phyloP scores from a whole-genome alignment of 2,113 vertebrate genomes.

The Microtus montanus region DNA sequence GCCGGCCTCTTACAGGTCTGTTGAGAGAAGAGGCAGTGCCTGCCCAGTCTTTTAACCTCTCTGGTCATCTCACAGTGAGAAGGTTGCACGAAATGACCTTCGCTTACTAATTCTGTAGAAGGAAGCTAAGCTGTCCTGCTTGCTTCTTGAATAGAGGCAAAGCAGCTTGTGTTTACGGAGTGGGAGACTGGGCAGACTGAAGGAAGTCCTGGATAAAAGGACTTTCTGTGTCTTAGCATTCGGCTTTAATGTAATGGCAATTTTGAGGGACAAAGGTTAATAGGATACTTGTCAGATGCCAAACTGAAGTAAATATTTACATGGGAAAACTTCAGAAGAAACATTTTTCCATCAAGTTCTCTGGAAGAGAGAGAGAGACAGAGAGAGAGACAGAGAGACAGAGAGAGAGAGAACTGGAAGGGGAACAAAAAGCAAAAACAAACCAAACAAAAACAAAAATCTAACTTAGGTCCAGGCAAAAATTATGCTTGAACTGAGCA shows the following conservation, averaged over 20 bases:
- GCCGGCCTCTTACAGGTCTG: not conserved
- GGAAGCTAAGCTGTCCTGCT: not conserved
- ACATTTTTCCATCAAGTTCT: constrained; percentile 46
- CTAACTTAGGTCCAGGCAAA: constrained; percentile 5
- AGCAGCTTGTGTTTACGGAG: not conserved
- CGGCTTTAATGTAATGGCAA: not conserved
- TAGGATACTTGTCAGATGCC: not conserved
- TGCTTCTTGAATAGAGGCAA: not conserved
- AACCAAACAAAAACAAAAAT: constrained; percentile 22
- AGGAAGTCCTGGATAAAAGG: constrained; percentile 23
- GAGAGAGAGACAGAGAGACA: not conserved
- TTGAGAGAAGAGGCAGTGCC: not conserved
- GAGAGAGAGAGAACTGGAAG: not conserved
- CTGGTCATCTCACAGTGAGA: not conserved
- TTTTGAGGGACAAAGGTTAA: not conserved
- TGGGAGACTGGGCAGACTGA: not conserved
- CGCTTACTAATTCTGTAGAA: not conserved
- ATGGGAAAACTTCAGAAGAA: constrained; percentile 14
- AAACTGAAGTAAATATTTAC: constrained; percentile 44
- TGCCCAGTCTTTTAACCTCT: not conserved
- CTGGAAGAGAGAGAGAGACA: not conserved
- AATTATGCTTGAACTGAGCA: constrained; percentile 51
- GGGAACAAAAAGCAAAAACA: not conserved
- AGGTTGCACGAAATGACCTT: not conserved
- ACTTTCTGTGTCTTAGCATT: constrained; percentile 40